Evolutionary conservation across 1,140 invertebrate genomes (phyloP).

Genomic region (Odontomachus brunneus): DNA sequence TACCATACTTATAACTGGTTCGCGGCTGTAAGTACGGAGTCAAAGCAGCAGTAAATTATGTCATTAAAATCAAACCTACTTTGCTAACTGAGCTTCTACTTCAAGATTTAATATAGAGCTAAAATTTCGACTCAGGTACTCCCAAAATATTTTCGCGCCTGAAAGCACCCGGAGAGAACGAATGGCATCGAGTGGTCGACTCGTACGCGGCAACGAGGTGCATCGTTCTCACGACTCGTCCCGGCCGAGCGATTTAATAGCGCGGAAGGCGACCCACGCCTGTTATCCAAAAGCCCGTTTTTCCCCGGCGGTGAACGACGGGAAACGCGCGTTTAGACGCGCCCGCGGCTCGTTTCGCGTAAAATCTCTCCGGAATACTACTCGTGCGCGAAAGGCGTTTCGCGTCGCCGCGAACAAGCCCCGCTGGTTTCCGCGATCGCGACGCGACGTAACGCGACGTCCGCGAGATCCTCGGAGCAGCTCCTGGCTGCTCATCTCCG

Average conservation of each 20-base stretch:
- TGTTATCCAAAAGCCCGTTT: slow-evolving; percentile 22
- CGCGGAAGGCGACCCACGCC: neutral
- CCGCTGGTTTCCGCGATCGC: slow-evolving; percentile 34
- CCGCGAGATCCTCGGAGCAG: slow-evolving; percentile 40
- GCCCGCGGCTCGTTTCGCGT: neutral
- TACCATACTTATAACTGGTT: no score
- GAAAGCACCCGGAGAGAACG: neutral
- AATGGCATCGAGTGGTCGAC: slow-evolving; percentile 15
- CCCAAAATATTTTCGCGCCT: no score
- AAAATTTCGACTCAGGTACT: no score
- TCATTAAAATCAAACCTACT: no score
- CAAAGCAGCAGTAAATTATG: no score
- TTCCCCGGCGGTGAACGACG: neutral
- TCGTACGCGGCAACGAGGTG: neutral
- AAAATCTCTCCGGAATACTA: neutral
- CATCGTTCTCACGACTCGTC: slow-evolving; percentile 6
- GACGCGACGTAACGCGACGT: slow-evolving; percentile 18
- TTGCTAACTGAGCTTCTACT: no score
- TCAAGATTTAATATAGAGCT: no score
- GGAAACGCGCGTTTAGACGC: slow-evolving; percentile 6
- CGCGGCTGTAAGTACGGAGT: no score
- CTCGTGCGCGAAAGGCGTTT: neutral
- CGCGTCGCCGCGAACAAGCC: slow-evolving; percentile 1
- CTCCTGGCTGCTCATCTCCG: slow-evolving; percentile 67
- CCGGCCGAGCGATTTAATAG: neutral